A percentile compares a stretch with the other conserved stretches of the same genome.
Evolutionary conservation across 1,140 invertebrate species (phyloP).

Genomic region (Arctopsyche grandis): DNA sequence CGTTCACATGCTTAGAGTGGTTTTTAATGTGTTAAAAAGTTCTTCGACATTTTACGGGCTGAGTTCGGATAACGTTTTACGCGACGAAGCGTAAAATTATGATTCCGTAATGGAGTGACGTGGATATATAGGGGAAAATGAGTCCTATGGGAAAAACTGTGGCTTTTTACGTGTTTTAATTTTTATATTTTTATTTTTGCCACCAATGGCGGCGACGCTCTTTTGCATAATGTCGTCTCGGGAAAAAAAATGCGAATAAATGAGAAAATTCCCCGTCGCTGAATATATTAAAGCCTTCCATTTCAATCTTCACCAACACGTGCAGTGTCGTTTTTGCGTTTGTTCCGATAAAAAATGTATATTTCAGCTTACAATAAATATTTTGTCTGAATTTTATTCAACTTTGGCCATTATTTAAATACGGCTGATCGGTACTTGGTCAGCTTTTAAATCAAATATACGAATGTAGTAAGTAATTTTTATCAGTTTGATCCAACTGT

Average conservation of each 20-base stretch:
- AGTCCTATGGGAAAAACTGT: slow-evolving; percentile 10
- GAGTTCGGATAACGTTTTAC: background rate
- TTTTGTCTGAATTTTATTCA: too few relatives aligned
- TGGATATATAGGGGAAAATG: slow-evolving; percentile 10
- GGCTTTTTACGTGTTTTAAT: background rate
- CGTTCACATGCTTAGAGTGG: too few relatives aligned
- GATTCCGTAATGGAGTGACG: slow-evolving; percentile 15
- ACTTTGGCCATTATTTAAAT: too few relatives aligned
- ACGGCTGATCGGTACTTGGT: too few relatives aligned
- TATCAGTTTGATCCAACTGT: too few relatives aligned
- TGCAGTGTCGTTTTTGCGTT: too few relatives aligned
- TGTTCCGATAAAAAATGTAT: too few relatives aligned
- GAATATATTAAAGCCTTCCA: slow-evolving; percentile 10
- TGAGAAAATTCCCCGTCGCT: background rate
- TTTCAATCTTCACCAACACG: background rate
- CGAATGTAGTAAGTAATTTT: too few relatives aligned
- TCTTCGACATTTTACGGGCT: too few relatives aligned
- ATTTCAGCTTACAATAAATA: too few relatives aligned
- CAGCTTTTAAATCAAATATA: too few relatives aligned
- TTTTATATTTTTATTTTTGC: background rate
- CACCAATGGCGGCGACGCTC: background rate
- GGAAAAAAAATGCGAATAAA: slow-evolving; percentile 2
- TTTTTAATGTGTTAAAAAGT: too few relatives aligned
- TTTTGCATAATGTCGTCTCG: background rate
- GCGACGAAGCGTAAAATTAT: slow-evolving; percentile 13